Evolutionary conservation across 2,797 vertebrate species (phyloP), one percentile per base, ranked within the genome.

Genomic region (Anisognathus igniventris): DNA sequence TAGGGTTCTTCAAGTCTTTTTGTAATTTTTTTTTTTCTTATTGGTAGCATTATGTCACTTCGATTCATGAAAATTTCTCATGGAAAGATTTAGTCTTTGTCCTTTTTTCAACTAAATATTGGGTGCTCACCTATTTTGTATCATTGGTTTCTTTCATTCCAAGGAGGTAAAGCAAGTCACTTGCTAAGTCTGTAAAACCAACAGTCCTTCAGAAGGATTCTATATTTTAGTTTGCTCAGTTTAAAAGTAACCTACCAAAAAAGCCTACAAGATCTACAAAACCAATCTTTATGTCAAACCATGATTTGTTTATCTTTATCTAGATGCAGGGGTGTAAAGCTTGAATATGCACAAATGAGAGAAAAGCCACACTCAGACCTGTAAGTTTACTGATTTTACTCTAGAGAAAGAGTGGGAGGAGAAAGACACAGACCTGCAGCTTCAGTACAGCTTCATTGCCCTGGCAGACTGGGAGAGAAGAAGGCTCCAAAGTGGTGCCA

Each of bases 31-130:
- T 58, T 56, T 67, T 78, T 19, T 27, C 44, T 73, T 10, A 28
- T 60, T 90, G 42, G 9, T 50, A 54, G 11, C 21, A 42, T 31
- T 45, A 47, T 19, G 3, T 0, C 3, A 28, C 58, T 88, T 73
- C 0, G 1, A 30, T 37, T 78, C 1, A 50, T 19, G 5, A 75
- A 71, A 54, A 75, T 30, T 66, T 65, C 33, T 7, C 0, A 3
- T 64, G 25, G 10, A 76, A 82, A 79, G 3, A 7, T 58, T 79
- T 22, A 56, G 10, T 3, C 4, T 73, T 86, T 53, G 39, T 37
- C 7, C 9, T 67, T 22, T 76, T 23, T 61, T 64, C 33, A 35
- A 2, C 2, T 60, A 28, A 60, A 51, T 5, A 5, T 22, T 54
- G 10, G 2, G 24, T 42, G 3, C 2, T 85, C 19, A 25, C 1